A percentile compares a stretch with the other conserved stretches of the same genome.
Evolutionary conservation across 64 coral and sea anemone genomes (phyloP).

Genomic region (Pachyseris speciosa): DNA sequence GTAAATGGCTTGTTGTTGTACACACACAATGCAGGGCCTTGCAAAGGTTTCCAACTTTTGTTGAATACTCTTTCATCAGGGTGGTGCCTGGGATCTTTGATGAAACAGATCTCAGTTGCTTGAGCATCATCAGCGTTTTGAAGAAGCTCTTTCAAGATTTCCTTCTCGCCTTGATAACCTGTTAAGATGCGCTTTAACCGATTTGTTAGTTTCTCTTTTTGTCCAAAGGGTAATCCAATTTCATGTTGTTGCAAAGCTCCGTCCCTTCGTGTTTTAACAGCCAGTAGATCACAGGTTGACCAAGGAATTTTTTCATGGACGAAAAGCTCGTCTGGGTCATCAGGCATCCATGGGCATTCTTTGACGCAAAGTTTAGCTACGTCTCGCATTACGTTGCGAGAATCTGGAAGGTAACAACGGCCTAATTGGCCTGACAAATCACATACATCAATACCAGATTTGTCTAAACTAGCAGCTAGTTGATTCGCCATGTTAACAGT

Average conservation of each 20-base stretch:
- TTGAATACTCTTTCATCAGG: conserved; percentile 58
- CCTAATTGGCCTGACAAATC: not conserved
- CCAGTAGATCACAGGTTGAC: conserved; percentile 11
- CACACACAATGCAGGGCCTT: too few relatives aligned
- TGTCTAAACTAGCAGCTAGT: conserved; percentile 8
- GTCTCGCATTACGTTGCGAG: conserved; percentile 5
- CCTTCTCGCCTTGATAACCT: conserved; percentile 68
- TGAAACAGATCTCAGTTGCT: conserved; percentile 84
- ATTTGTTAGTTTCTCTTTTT: too few relatives aligned
- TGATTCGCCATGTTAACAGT: conserved; percentile 31
- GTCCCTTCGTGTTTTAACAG: conserved; percentile 73
- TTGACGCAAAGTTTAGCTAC: conserved; percentile 56
- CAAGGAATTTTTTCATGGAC: conserved; percentile 47
- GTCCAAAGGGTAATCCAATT: conserved; percentile 37
- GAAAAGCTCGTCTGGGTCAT: conserved; percentile 47
- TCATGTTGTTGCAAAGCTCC: conserved; percentile 47
- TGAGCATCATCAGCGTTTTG: too few relatives aligned
- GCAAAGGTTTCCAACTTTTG: conserved; percentile 74
- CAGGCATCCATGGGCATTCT: conserved; percentile 80
- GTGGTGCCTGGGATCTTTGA: conserved; percentile 69
- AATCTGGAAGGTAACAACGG: conserved; percentile 60
- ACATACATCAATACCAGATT: not conserved
- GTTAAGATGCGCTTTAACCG: conserved; percentile 77
- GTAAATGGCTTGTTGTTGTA: too few relatives aligned
- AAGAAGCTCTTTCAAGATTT: conserved; percentile 88